Evolutionary conservation across 2,888 invertebrate species (phyloP), one percentile per base, ranked within the genome.

Genomic region (Eupithecia vulgata): DNA sequence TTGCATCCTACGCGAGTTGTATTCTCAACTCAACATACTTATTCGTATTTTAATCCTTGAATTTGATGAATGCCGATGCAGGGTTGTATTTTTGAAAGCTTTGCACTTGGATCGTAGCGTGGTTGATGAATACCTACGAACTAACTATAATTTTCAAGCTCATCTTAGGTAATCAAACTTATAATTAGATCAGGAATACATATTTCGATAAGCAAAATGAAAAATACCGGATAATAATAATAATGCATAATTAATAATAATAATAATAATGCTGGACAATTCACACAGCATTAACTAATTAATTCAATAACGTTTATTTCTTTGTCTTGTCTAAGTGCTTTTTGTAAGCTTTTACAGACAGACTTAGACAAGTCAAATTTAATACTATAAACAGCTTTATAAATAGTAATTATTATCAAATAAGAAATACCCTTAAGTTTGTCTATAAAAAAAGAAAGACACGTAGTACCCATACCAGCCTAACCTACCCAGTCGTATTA

Each of bases 1-100:
- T 93, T 93, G 93, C 92, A 88, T 88, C 87, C 85, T 76, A 80
- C 83, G n/a, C 61, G 21, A 57, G 57, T 57, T 21, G 57, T 57
- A 21, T 4, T 84, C 85, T 83, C 86, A 85, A 48, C 66, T 73
- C 34, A 34, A 34, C 34, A 8, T 61, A 34, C n/a, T n/a, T 3
- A 30, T 34, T 61, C 61, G 61, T 17, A 30, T 34, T 30, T 59
- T 59, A 35, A 34, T 61, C 34, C 17, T 17, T 30, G 15, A 61
- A 34, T 34, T 61, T 17, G 34, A 35, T 34, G 34, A 61, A 34
- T n/a, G 5, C 25, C 25, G 10, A 1, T 13, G 12, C 13, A 3
- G 57, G 25, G 5, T 25, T 57, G 10, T 52, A 52, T 57, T 21
- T 57, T 57, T 57, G 48, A 52, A 21, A n/a, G 48, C 48, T 52